Evolutionary conservation across 2,888 invertebrate genomes (phyloP).

Genomic region (Trachelus stipa): DNA sequence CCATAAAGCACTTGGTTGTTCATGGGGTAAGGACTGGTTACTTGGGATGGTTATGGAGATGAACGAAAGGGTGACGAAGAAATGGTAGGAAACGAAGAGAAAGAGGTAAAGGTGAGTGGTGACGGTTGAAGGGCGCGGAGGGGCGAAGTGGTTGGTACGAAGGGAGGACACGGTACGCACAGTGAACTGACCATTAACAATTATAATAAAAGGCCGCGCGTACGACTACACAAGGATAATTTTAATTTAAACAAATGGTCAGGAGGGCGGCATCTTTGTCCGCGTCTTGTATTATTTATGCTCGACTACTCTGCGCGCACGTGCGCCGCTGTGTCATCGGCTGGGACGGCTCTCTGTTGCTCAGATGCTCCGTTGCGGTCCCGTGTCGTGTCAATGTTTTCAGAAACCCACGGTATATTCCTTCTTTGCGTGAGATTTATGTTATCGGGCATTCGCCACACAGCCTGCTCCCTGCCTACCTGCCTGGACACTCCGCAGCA

Average conservation of each 20-base stretch:
- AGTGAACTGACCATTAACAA: conserved; percentile 54
- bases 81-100: background rate
- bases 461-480: background rate
- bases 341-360: conserved; percentile 44
- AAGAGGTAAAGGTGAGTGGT: background rate
- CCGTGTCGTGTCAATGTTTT: conserved; percentile 58
- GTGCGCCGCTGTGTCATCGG: conserved; percentile 65
- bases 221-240: conserved; percentile 54
- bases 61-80: background rate
- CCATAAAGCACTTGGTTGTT: conserved; percentile 37
- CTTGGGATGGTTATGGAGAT: conserved; percentile 5
- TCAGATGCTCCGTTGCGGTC: conserved; percentile 12
- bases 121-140: conserved; percentile 16
- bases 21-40: background rate
- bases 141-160: conserved; percentile 1
- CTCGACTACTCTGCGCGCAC: conserved; percentile 60
- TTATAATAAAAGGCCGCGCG: conserved; percentile 56
- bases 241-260: conserved; percentile 67
- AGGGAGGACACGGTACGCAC: conserved; percentile 23
- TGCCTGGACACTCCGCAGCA: background rate
- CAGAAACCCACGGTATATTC: conserved; percentile 41
- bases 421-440: background rate
- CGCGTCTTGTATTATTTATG: conserved; percentile 66
- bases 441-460: background rate
- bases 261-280: conserved; percentile 66